Percentiles rank a stretch among this genome's conserved stretches.
phyloP scores from a whole-genome alignment of 2,888 invertebrate genomes.

The Drosophila algonquin region DNA sequence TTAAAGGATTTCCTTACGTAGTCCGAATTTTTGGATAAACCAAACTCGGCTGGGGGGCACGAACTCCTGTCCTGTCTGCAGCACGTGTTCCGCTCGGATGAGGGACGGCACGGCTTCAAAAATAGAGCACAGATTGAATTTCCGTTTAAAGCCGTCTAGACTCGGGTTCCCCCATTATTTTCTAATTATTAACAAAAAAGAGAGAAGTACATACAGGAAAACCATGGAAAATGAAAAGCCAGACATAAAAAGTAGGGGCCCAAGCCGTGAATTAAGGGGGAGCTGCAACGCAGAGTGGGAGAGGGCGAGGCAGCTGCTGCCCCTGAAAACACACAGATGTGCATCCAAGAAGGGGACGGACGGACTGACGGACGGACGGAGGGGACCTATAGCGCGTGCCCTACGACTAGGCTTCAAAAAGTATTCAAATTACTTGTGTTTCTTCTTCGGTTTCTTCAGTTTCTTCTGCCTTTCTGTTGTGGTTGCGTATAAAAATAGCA shows the following conservation, averaged over 20 bases:
- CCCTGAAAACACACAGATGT: slow-evolving; percentile 61
- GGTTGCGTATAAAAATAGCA: slow-evolving; percentile 68
- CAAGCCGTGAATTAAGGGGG: slow-evolving; percentile 32
- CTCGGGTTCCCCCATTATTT: slow-evolving; percentile 49
- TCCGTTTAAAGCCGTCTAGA: slow-evolving; percentile 75
- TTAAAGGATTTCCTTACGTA: slow-evolving; percentile 55
- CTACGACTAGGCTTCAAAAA: slow-evolving; percentile 64
- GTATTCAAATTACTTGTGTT: slow-evolving; percentile 33
- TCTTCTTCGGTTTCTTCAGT: slow-evolving; percentile 8
- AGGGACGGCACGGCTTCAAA: slow-evolving; percentile 42
- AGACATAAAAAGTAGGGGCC: slow-evolving; percentile 54
- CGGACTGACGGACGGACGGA: too few species aligned
- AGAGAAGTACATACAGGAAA: slow-evolving; percentile 20
- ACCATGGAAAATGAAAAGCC: slow-evolving; percentile 40
- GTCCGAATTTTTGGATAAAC: not conserved
- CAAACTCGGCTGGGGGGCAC: slow-evolving; percentile 13
- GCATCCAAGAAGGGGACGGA: slow-evolving; percentile 32
- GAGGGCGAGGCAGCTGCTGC: slow-evolving; percentile 45
- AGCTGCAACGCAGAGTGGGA: slow-evolving; percentile 4
- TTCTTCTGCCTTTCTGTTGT: slow-evolving; percentile 36
- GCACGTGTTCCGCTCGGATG: slow-evolving; percentile 41
- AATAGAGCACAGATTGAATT: slow-evolving; percentile 76
- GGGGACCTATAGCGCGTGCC: slow-evolving; percentile 71
- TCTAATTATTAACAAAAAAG: slow-evolving; percentile 67
- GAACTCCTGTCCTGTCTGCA: not conserved